Evolutionary conservation across 1,140 invertebrate species (phyloP).

Genomic region (Brachionus rubens): DNA sequence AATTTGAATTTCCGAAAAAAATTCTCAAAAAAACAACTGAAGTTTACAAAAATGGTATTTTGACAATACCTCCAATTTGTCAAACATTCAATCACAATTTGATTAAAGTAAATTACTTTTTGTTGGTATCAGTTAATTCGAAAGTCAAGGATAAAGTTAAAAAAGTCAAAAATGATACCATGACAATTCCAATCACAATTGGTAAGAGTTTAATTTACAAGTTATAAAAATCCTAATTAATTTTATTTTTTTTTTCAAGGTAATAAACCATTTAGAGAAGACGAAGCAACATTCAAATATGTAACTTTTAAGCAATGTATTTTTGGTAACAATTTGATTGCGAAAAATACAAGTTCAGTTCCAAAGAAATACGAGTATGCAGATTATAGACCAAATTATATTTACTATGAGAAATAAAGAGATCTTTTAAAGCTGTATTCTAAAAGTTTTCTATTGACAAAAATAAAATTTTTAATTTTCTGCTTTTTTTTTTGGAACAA

Average conservation of each 20-base stretch:
- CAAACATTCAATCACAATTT: constrained; percentile 43
- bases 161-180: not conserved
- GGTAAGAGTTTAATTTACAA: constrained; percentile 3
- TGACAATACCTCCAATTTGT: constrained; percentile 14
- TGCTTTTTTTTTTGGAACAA: constrained; percentile 18
- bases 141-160: constrained; percentile 17
- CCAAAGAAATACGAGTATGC: constrained; percentile 24
- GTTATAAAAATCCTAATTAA: not conserved
- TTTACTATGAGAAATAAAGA: constrained; percentile 21
- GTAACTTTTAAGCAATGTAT: not conserved
- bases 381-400: constrained; percentile 24
- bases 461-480: not conserved
- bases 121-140: constrained; percentile 29
- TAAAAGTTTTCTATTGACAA: not conserved
- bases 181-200: constrained; percentile 24
- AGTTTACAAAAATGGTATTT: constrained; percentile 11
- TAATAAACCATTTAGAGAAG: constrained; percentile 17
- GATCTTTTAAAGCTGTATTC: too few relatives aligned
- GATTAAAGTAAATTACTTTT: constrained; percentile 31
- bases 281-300: not conserved
- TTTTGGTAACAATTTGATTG: constrained; percentile 22
- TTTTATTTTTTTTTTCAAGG: not conserved
- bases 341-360: not conserved
- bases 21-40: constrained; percentile 24
- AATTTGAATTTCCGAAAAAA: constrained; percentile 12